Percentiles rank a stretch among this genome's conserved stretches.
These are phyloP conservation scores for Drosophila lacertosa DNA, from an alignment of 1,140 invertebrate genomes.

Conservation along the genomic window DNA sequence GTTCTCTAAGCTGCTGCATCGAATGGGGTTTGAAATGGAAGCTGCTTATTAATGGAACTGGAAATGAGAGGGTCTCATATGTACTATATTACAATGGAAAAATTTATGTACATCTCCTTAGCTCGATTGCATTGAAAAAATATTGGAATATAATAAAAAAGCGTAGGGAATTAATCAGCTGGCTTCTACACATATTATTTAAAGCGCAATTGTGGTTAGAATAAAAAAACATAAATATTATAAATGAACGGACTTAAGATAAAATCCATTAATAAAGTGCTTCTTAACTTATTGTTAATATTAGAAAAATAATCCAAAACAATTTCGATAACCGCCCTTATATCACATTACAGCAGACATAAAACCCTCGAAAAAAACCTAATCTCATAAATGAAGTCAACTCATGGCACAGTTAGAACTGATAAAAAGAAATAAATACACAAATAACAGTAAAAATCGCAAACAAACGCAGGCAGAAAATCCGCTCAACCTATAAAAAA, in stretches of 20 bases:
- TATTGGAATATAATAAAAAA: too few relatives aligned
- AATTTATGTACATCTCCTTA: conserved; percentile 12
- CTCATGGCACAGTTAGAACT: conserved; percentile 7
- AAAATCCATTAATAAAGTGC: neutral
- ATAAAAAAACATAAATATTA: neutral
- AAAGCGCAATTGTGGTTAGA: too few relatives aligned
- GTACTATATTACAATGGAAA: neutral
- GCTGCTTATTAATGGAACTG: conserved; percentile 3
- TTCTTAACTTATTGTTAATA: too few relatives aligned
- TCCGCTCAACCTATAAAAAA: conserved; percentile 51
- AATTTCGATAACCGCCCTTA: neutral
- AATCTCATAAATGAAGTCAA: neutral
- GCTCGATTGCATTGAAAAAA: conserved; percentile 3
- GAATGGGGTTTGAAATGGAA: conserved; percentile 19
- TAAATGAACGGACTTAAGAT: neutral
- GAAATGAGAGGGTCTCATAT: neutral
- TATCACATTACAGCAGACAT: neutral
- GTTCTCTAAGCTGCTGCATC: conserved; percentile 17
- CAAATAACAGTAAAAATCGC: conserved; percentile 20
- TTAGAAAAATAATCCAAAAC: neutral
- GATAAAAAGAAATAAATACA: conserved; percentile 50
- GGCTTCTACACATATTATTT: too few relatives aligned
- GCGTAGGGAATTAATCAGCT: too few relatives aligned
- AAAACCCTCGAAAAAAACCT: neutral
- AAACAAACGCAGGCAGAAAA: too few relatives aligned